Base-by-base conservation (phyloP, 2,113 vertebrate genomes). In the Galbula dea region DNA sequence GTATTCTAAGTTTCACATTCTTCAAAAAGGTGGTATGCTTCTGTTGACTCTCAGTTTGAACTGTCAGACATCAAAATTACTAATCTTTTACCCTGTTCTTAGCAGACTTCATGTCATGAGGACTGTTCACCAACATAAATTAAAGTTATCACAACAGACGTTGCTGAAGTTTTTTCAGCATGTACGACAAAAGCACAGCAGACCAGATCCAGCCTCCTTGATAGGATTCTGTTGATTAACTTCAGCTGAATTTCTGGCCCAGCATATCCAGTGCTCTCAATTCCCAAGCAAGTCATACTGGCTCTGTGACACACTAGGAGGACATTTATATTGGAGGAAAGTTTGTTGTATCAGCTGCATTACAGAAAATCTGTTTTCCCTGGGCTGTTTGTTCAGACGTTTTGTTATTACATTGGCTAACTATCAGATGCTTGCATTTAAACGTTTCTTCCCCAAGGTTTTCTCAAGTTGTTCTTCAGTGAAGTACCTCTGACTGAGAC, bases 331-430 rank as follows among this genome's bases (percentile, higher is more conserved):
- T 68, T 94, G 92, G 86, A 86, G 49, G 37, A 19, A 39, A n/a
- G 49, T 61, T 92, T 75, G 77, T 88, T 94, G 49, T 73, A 54
- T 90, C 90, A 81, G 83, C 86, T 94, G 74, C 61, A 34, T 72
- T 82, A 23, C 23, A 48, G 62, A 69, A 92, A 78, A 69, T 51
- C 45, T 84, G 1, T 90, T 87, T 94, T 90, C 41, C 61, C 24
- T 29, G 9, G 14, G 73, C 26, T 79, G 12, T 89, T 94, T 82
- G 41, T 89, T 88, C 30, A 37, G 37, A 21, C 11, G 24, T 54
- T 36, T 89, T 62, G n/a, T 75, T 90, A 36, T 61, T 48, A 49
- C 30, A 88, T 90, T 92, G 55, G 22, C 57, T 86, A 43, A 29
- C 15, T 73, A 7, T 92, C n/a, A 75, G 73, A 81, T 83, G 29